Conservation (phyloP, 1,140 invertebrate species). For the Zeugodacus cucurbitae region DNA sequence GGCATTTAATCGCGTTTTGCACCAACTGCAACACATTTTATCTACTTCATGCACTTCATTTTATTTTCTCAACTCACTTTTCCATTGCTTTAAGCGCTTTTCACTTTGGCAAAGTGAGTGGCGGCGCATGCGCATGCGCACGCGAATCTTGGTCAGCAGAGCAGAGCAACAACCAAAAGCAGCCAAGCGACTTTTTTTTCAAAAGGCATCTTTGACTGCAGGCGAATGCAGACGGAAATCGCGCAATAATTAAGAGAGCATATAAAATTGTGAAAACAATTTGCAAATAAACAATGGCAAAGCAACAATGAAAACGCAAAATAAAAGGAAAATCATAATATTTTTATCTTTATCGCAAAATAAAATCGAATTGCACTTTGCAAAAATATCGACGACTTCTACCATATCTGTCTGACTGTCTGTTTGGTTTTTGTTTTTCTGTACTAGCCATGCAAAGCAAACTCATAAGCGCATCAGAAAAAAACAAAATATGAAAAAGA, state of each 20-base stretch:
- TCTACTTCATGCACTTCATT: not conserved
- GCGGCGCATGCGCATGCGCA: not conserved
- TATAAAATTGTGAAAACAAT: not conserved
- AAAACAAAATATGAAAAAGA: not conserved
- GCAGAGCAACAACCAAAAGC: not conserved
- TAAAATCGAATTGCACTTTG: not conserved
- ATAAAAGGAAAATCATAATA: not conserved
- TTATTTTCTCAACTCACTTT: not conserved
- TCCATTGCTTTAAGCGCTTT: not conserved
- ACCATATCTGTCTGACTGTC: not conserved
- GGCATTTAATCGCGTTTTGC: not conserved
- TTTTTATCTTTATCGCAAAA: not conserved
- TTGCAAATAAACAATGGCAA: not conserved
- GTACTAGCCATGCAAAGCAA: not conserved
- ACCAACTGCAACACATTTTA: not conserved
- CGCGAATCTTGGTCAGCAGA: slow-evolving; percentile 35
- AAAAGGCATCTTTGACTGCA: not conserved
- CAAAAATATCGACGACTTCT: not conserved
- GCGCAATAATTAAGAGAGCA: not conserved
- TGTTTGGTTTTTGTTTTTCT: not conserved
- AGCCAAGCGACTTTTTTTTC: not conserved
- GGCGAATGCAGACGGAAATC: not conserved
- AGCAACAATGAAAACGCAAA: not conserved
- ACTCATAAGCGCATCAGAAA: not conserved
- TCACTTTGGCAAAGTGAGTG: not conserved